A percentile compares a stretch with the other conserved stretches of the same genome.
phyloP scores from a whole-genome alignment of 2,113 vertebrate genomes.

The Psittacara wagleri region DNA sequence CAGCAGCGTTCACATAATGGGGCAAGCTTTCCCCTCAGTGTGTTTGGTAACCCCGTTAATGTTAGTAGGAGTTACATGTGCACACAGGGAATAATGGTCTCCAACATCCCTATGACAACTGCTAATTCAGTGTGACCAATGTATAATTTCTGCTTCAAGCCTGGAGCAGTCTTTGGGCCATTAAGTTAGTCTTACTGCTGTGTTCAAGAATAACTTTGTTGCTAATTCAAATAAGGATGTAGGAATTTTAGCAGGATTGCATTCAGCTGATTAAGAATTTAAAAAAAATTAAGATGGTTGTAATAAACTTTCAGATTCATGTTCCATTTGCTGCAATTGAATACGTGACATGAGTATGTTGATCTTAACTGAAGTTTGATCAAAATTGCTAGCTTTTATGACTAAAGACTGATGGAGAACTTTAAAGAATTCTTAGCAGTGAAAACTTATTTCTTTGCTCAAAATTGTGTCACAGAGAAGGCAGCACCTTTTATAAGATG shows the following conservation, averaged over 20 bases:
- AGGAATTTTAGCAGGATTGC: background rate
- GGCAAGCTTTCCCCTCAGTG: background rate
- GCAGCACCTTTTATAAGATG: background rate
- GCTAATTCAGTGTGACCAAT: background rate
- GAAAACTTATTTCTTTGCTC: background rate
- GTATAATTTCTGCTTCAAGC: background rate
- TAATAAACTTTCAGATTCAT: background rate
- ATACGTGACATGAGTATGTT: background rate
- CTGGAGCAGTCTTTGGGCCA: background rate
- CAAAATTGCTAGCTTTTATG: background rate
- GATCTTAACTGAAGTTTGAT: background rate
- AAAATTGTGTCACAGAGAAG: background rate
- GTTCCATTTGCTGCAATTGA: background rate
- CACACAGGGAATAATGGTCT: background rate
- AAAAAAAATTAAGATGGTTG: background rate
- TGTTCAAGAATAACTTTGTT: background rate
- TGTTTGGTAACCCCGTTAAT: background rate
- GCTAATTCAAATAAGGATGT: background rate
- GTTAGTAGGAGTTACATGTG: background rate
- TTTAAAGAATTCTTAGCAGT: background rate
- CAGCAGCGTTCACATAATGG: background rate
- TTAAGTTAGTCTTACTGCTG: background rate
- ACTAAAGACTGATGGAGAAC: background rate
- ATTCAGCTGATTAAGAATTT: background rate
- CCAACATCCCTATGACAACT: background rate